Evolutionary conservation across 1,140 invertebrate species (phyloP), one percentile per base, ranked within the genome.

Genomic region (Drosophila bocqueti): DNA sequence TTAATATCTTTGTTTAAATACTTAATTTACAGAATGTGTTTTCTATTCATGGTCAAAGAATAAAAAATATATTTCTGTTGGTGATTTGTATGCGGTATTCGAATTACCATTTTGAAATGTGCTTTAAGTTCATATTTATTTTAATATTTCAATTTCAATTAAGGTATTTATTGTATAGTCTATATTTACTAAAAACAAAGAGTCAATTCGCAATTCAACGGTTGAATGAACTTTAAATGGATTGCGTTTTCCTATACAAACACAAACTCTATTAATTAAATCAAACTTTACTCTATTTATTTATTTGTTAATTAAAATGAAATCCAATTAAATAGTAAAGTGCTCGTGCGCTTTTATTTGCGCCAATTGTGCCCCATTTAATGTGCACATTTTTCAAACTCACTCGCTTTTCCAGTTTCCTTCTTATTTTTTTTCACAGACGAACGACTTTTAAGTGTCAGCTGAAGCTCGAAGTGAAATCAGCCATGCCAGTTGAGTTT

Each of bases 391-490:
- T 34, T 38, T 38, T 65, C 26, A 59, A 67, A 45, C 46, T 42
- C 18, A 21, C 36, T 67, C 6, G 50, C 18, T 68, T 42, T 45
- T 3, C 47, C 63, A 36, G 45, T 71, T 69, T 47, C 45, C 18
- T 24, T 21, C 29, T 42, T 26, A 21, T 67, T 65, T 65, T 47
- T n/a, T 47, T 67, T 71, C 47, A 57, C 63, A 54, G 47, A 1
- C 38, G 31, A 67, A 7, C 38, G 63, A 54, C 62, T 69, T 69
- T 69, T 54, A 54, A 69, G 66, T 69, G 66, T 69, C 63, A 69
- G 66, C 63, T 68, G 31, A 54, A 68, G 47, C 62, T 69, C 24
- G 16, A 68, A 55, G 67, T 71, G 67, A 71, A 71, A 71, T 71
- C 67, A 71, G 63, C 63, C 64, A 47, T 57, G 64, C 31, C 67